Percentiles rank a stretch among this genome's conserved stretches.
Conservation (phyloP, 2,113 vertebrate species). For the Elaphurus davidianus region DNA sequence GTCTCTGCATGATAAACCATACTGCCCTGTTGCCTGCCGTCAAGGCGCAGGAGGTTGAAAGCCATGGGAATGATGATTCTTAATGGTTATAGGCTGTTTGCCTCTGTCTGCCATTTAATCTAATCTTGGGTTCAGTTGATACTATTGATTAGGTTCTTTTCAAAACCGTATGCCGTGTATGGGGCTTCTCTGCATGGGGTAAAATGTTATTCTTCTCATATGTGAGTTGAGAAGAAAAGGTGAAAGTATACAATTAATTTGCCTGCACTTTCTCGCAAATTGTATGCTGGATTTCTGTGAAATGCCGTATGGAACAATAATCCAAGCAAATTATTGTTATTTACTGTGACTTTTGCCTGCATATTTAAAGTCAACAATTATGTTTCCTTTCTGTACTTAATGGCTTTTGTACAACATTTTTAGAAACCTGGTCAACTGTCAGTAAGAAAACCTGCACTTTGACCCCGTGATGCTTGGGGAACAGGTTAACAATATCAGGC, state of each 20-base stretch:
- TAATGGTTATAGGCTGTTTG: slow-evolving; percentile 62
- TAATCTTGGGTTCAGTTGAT: slow-evolving; percentile 81
- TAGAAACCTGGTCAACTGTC: slow-evolving; percentile 79
- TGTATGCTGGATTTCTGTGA: slow-evolving; percentile 84
- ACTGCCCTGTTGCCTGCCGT: slow-evolving; percentile 58
- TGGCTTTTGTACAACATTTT: slow-evolving; percentile 80
- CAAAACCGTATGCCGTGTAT: slow-evolving; percentile 43
- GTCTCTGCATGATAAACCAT: slow-evolving; percentile 19
- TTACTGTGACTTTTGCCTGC: slow-evolving; percentile 81
- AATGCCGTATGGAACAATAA: slow-evolving; percentile 77
- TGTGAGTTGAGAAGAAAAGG: slow-evolving; percentile 76
- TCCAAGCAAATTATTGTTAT: slow-evolving; percentile 86
- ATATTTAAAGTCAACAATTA: slow-evolving; percentile 84
- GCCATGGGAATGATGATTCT: slow-evolving; percentile 51
- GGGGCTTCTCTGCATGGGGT: slow-evolving; percentile 67
- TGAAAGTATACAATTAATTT: slow-evolving; percentile 86
- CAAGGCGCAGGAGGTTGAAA: slow-evolving; percentile 57
- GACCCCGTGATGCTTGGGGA: slow-evolving; percentile 58
- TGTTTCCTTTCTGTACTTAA: slow-evolving; percentile 77
- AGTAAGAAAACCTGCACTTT: slow-evolving; percentile 51
- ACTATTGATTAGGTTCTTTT: slow-evolving; percentile 83
- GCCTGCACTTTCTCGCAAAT: slow-evolving; percentile 81
- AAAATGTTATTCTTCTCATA: slow-evolving; percentile 79
- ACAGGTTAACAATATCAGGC: slow-evolving; percentile 53
- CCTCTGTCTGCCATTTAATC: slow-evolving; percentile 79